phyloP scores from a whole-genome alignment of 2,888 invertebrate species.

The Eucera pruinosa region DNA sequence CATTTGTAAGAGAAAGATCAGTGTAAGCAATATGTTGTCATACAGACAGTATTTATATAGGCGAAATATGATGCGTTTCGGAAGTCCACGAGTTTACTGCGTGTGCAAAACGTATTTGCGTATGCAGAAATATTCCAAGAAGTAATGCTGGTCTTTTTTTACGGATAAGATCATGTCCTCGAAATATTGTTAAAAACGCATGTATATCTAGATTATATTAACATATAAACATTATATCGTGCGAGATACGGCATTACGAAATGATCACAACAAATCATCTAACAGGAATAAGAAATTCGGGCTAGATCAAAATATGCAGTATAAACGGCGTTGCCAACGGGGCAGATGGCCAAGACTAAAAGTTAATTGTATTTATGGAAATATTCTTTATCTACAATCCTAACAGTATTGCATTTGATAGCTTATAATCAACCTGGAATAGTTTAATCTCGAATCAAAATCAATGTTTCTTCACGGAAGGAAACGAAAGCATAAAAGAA shows the following conservation, averaged over 20 bases:
- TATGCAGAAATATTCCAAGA: neutral
- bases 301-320: slow-evolving; percentile 18
- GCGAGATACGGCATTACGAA: too few species aligned
- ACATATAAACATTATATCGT: neutral
- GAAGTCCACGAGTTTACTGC: slow-evolving; percentile 59
- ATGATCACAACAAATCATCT: neutral
- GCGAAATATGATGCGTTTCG: slow-evolving; percentile 69
- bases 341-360: slow-evolving; percentile 34
- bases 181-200: neutral
- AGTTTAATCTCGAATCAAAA: slow-evolving; percentile 2
- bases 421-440: neutral
- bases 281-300: slow-evolving; percentile 25
- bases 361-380: slow-evolving; percentile 48
- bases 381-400: slow-evolving; percentile 18
- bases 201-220: neutral
- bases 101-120: neutral
- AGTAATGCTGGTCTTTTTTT: neutral
- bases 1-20: slow-evolving; percentile 8
- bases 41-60: slow-evolving; percentile 31
- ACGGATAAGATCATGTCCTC: too few species aligned
- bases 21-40: slow-evolving; percentile 44
- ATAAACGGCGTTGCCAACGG: slow-evolving; percentile 33
- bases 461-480: neutral
- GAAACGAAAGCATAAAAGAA: neutral
- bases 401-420: slow-evolving; percentile 1